Percentiles rank a stretch among this genome's conserved stretches.
phyloP scores from a whole-genome alignment of 2,113 vertebrate genomes.

The Numida meleagris region DNA sequence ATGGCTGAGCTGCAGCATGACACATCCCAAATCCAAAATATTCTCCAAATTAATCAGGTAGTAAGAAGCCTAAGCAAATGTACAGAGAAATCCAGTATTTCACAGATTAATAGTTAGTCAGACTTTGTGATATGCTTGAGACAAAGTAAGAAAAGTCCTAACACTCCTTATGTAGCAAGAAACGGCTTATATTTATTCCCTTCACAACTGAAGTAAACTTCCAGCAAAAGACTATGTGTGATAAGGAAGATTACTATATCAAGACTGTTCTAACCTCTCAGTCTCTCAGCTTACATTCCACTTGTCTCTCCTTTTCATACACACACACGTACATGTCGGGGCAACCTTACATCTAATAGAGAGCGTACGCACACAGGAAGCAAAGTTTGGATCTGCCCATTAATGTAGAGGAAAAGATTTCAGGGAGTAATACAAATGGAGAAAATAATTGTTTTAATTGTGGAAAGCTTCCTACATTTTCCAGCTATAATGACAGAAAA shows the following conservation, averaged over 20 bases:
- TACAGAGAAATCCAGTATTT: neutral
- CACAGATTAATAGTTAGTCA: neutral
- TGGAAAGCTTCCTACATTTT: neutral
- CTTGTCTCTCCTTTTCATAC: neutral
- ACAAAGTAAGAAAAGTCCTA: neutral
- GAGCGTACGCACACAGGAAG: neutral
- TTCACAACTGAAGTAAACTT: neutral
- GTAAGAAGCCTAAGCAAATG: neutral
- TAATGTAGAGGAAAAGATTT: neutral
- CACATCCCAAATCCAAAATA: constrained; percentile 23
- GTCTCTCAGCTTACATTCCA: neutral
- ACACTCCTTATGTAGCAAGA: neutral
- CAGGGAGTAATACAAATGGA: neutral
- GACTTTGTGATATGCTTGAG: neutral
- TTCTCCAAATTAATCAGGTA: neutral
- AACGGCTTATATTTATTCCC: neutral
- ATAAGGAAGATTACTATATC: neutral
- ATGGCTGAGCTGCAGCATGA: neutral
- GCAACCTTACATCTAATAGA: neutral
- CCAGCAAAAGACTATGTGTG: neutral
- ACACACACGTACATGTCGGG: neutral
- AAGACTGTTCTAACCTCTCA: neutral
- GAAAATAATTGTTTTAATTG: neutral
- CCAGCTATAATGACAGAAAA: neutral
- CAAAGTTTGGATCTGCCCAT: neutral